These are phyloP conservation scores for Cheilosia scutellata DNA, from an alignment of 2,888 invertebrate genomes.

Conservation along the genomic window DNA sequence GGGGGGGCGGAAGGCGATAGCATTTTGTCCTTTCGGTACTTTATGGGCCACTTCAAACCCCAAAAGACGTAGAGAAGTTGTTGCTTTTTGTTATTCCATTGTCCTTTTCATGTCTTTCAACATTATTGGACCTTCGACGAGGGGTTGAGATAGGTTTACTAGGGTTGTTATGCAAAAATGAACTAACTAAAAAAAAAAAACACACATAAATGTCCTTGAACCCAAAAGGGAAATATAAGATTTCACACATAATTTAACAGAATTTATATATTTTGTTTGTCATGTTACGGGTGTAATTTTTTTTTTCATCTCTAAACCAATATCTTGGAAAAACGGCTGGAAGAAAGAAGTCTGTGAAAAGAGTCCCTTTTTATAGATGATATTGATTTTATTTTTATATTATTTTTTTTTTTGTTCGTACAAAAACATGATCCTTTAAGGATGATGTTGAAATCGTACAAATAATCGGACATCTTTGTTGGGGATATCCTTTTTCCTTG, in stretches of 20 bases:
- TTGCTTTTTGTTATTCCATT: slow-evolving; percentile 27
- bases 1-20: background rate
- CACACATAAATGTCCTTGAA: slow-evolving; percentile 59
- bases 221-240: slow-evolving; percentile 71
- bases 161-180: slow-evolving; percentile 68
- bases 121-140: background rate
- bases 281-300: slow-evolving; percentile 31
- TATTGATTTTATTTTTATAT: slow-evolving; percentile 65
- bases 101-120: slow-evolving; percentile 45
- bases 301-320: slow-evolving; percentile 40
- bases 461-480: slow-evolving; percentile 56
- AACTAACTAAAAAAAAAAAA: background rate
- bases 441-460: slow-evolving; percentile 64
- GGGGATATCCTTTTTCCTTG: slow-evolving; percentile 13
- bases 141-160: slow-evolving; percentile 40
- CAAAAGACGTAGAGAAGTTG: slow-evolving; percentile 32
- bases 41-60: slow-evolving; percentile 72
- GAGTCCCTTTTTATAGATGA: slow-evolving; percentile 44
- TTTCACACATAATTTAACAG: slow-evolving; percentile 75
- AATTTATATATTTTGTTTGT: slow-evolving; percentile 61
- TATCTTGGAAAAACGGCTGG: slow-evolving; percentile 48
- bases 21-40: slow-evolving; percentile 57
- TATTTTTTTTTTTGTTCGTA: slow-evolving; percentile 6
- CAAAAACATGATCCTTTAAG: slow-evolving; percentile 73
- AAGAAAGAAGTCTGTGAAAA: background rate